Evolutionary conservation across 2,797 vertebrate species (phyloP), one percentile per base, ranked within the genome.

Genomic region (Harpagifer antarcticus): DNA sequence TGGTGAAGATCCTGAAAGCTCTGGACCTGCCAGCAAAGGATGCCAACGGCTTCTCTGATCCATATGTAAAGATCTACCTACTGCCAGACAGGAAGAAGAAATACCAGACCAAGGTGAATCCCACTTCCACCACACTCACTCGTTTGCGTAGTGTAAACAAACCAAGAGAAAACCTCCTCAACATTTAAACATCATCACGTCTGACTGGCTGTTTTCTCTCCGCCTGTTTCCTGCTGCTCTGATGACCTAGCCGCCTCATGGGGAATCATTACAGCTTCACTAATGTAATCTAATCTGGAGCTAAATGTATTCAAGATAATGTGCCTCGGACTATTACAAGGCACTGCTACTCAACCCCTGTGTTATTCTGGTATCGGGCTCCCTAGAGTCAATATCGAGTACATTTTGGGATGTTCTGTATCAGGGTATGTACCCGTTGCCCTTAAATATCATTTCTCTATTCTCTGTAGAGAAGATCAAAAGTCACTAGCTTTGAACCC

Each of bases 41-140:
- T 42, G 96, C 96, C 88, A 98, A 97, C 2, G 97, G 97, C 47
- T 97, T 97, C 92, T 97, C 96, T 0, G 97, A 98, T 89, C 97
- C 97, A 1, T 97, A 98, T 1, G 97, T 98, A 79, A 97, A 97
- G 94, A 98, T 98, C 88, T 97, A 98, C 94, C 95, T 97, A 88
- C 95, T 97, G 84, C 97, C 97, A 1, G 97, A 98, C 90, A 96
- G 97, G 83, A 98, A 98, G 95, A 98, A 97, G 91, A 98, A 98
- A 84, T 98, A 95, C 89, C 97, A 98, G 92, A 98, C 97, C 72
- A 98, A 98, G 96, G 96, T 97, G 72, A 65, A n/a, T 48, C 71
- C 57, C 57, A 4, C 76, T 27, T 9, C 14, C 58, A 33, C 17
- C 62, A 16, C 45, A 12, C 65, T 37, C 67, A 44, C 20, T 16